Base-by-base conservation (phyloP, 2,888 invertebrate genomes). In the Xanthostigma xanthostigma region DNA sequence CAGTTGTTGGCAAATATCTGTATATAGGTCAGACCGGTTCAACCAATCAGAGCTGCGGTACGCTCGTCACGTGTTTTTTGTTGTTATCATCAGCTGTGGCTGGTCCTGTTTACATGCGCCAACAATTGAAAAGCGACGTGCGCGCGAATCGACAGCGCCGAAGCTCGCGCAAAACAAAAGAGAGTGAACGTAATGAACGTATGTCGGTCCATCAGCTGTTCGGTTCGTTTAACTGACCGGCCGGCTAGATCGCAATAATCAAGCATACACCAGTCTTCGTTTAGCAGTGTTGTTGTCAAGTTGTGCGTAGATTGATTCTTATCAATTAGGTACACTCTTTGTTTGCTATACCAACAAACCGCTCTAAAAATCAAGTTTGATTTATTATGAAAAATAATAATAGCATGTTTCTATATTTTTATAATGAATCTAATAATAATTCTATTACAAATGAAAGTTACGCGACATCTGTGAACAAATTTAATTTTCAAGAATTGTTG, bases 21-120 rank as follows among this genome's bases (percentile, higher is more conserved):
- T 67, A 75, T 72, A 68, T 76, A 74, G 76, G 75, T 76, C 75
- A 75, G 57, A 55, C 55, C 55, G 40, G 54, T 51, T 53, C 56
- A 53, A 53, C 76, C 73, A 75, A 75, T 74, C 54, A 57, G 53
- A 50, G 55, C 50, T 54, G 62, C 57, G 58, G 57, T 57, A 57
- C 55, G 12, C n/a, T 56, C 57, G 63, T 78, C 78, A 78, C 78
- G 71, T 78, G 78, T 73, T 64, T 74, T 27, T 77, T 78, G 77
- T 78, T 78, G 76, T 77, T 76, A 75, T 76, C 76, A 72, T 75
- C 76, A 76, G 76, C 76, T 76, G 76, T 74, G 66, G 61, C 66
- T 63, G 64, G 66, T 64, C 62, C 63, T 14, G 33, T 27, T 17
- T 27, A 41, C 38, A 50, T 46, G 37, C 37, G 46, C 51, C 41